Conservation (phyloP, 2,888 invertebrate genomes). For the Eristalis pertinax region DNA sequence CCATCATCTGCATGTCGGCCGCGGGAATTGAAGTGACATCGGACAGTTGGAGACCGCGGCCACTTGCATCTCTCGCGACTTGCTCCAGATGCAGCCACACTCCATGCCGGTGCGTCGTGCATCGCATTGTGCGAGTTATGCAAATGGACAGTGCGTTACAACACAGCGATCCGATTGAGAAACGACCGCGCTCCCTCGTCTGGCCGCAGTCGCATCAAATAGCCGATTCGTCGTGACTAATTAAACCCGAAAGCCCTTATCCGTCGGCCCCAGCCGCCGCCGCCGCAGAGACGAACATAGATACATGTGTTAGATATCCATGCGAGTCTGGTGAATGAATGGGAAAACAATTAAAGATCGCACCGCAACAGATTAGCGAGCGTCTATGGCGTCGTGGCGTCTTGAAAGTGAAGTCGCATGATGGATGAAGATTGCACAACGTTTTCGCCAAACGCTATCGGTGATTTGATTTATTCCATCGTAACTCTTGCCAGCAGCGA, state of each 20-base stretch:
- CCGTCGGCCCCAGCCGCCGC: neutral
- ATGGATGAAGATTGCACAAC: neutral
- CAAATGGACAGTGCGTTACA: neutral
- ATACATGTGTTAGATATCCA: conserved; percentile 41
- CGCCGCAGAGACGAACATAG: neutral
- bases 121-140: neutral
- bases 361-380: conserved; percentile 53
- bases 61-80: neutral
- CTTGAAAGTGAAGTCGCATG: neutral
- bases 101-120: neutral
- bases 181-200: neutral
- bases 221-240: conserved; percentile 65
- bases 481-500: neutral
- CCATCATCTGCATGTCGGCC: conserved; percentile 52
- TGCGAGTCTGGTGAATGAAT: conserved; percentile 32
- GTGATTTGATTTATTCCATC: conserved; percentile 1
- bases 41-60: neutral
- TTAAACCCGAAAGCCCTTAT: conserved; percentile 56
- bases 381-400: neutral
- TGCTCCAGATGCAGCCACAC: neutral
- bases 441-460: neutral
- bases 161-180: neutral
- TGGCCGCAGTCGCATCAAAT: conserved; percentile 28
- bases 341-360: conserved; percentile 59
- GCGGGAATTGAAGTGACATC: conserved; percentile 29